Conservation (phyloP, 2,113 vertebrate genomes). For the Carassius carassius region DNA sequence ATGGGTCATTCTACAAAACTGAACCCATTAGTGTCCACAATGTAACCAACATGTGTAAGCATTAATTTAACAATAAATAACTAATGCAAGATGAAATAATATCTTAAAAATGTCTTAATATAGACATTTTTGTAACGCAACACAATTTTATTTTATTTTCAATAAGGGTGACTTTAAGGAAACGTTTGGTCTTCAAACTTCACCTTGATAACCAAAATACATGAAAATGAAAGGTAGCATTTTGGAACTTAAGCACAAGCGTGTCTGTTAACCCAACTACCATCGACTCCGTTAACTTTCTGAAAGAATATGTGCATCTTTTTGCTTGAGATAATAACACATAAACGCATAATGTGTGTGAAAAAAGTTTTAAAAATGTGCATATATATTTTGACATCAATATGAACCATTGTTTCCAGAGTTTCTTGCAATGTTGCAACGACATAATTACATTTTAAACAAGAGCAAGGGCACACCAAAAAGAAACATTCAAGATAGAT, state of each 20-base stretch:
- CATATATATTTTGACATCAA: neutral
- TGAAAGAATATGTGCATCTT: neutral
- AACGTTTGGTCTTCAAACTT: neutral
- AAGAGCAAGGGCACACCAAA: neutral
- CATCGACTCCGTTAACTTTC: neutral
- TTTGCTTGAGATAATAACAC: neutral
- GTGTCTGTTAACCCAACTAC: neutral
- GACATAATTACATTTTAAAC: slow-evolving; percentile 32
- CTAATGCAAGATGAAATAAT: neutral
- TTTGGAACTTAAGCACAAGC: neutral
- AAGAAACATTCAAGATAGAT: slow-evolving; percentile 19
- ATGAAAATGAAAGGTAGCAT: neutral
- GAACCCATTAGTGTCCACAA: neutral
- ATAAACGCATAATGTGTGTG: neutral
- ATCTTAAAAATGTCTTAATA: no score
- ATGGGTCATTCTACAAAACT: neutral
- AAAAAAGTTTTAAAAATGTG: neutral
- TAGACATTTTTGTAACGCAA: no score
- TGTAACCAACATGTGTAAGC: neutral
- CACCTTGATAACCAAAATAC: neutral
- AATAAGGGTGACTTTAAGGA: no score
- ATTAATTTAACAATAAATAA: neutral
- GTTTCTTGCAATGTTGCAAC: slow-evolving; percentile 13
- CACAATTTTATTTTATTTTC: no score
- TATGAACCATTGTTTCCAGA: neutral